Evolutionary conservation across 1,140 invertebrate genomes (phyloP).

Genomic region (Leptoteleia sp.): DNA sequence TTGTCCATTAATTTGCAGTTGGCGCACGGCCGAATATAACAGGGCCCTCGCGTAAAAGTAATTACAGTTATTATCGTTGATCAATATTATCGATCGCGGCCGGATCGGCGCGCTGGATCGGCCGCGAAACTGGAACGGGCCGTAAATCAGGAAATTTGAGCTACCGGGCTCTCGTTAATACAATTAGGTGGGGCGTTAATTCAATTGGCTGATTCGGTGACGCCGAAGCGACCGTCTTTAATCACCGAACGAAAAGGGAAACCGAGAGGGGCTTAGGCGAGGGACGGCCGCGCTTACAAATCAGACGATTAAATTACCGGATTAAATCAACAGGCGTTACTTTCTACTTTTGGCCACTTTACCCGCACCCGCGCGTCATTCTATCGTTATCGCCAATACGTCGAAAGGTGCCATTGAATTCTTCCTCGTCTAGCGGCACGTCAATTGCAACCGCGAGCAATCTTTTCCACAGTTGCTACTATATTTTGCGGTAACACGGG

Average conservation of each 20-base stretch:
- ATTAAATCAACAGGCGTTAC: conserved; percentile 64
- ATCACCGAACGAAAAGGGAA: conserved; percentile 39
- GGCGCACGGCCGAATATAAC: conserved; percentile 13
- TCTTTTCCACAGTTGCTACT: no score
- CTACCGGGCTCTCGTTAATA: conserved; percentile 46
- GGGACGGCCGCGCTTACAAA: conserved; percentile 33
- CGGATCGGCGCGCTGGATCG: conserved; percentile 26
- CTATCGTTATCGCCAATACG: no score
- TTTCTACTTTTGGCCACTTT: conserved; percentile 27
- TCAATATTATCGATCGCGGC: conserved; percentile 41
- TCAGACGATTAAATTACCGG: conserved; percentile 57
- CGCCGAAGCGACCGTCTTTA: conserved; percentile 47
- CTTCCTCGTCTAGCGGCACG: no score
- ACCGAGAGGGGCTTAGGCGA: conserved; percentile 12
- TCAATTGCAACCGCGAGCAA: no score
- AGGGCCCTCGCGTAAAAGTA: conserved; percentile 17
- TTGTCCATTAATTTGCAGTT: conserved; percentile 35
- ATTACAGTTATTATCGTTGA: conserved; percentile 45
- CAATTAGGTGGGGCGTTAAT: conserved; percentile 57
- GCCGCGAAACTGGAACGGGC: conserved; percentile 17
- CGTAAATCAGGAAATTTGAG: conserved; percentile 47
- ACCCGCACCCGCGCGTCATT: background rate
- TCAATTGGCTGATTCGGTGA: conserved; percentile 55
- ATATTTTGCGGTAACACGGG: no score
- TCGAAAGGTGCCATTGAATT: no score